These are phyloP conservation scores for Pomacea canaliculata DNA, from an alignment of 2,888 invertebrate genomes.

Conservation along the genomic window DNA sequence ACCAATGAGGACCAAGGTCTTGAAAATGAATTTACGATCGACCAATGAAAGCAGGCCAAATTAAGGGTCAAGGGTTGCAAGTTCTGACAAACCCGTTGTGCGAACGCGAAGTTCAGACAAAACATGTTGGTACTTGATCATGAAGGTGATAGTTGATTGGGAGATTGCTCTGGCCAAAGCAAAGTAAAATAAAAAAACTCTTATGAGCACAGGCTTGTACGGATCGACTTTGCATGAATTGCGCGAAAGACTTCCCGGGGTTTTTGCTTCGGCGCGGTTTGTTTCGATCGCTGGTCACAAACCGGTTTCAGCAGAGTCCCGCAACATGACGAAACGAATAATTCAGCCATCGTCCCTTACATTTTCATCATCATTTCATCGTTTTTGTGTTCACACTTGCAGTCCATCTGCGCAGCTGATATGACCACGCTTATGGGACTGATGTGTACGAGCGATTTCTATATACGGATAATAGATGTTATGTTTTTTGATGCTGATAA, in stretches of 20 bases:
- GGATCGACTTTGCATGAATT: conserved; percentile 23
- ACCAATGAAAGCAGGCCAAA: conserved; percentile 23
- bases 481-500: no score
- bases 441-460: no score
- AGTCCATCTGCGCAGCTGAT: no score
- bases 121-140: conserved; percentile 29
- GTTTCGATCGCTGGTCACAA: background rate
- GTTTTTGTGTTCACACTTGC: no score
- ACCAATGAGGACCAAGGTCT: conserved; percentile 40
- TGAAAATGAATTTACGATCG: conserved; percentile 8
- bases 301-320: no score
- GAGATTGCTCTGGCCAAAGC: background rate
- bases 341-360: no score
- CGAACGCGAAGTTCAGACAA: conserved; percentile 11
- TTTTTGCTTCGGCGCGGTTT: background rate
- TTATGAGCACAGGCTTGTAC: conserved; percentile 19
- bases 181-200: no score
- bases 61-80: conserved; percentile 26
- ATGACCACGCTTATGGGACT: no score
- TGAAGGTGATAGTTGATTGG: conserved; percentile 15
- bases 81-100: conserved; percentile 27
- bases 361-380: no score
- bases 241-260: conserved; percentile 23
- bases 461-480: no score
- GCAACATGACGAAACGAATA: no score